Evolutionary conservation across 2,797 vertebrate species (phyloP), one percentile per base, ranked within the genome.

Genomic region (Ctenopoma multispine): DNA sequence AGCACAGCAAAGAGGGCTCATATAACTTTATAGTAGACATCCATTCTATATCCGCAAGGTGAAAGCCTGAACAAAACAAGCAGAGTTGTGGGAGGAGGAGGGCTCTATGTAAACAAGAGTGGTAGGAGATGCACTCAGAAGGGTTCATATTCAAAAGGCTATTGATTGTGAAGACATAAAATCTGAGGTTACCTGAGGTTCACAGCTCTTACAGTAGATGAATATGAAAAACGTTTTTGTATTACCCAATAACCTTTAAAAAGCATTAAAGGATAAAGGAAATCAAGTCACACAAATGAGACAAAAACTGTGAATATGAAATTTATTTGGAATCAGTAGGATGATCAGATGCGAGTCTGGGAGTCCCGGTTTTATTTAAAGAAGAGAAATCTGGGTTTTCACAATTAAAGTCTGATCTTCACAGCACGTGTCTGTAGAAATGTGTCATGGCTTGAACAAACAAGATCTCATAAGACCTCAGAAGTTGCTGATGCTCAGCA

Each of bases 21-120:
- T 79, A 78, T 82, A 85, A 80, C 82, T 76, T 81, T 74, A 86
- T 54, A 75, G 80, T 50, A 23, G 47, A 69, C 66, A 81, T 75
- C 73, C 69, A 84, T 56, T 82, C 69, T 50, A 59, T 60, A 75
- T 75, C 77, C 11, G 69, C 84, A 85, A 89, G 84, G 83, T 88
- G 82, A 89, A 84, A 77, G 74, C 60, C 70, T 66, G 69, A 77
- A 66, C 67, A 61, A 54, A 38, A 70, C 51, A 53, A 57, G 71
- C 65, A 46, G 75, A 61, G 76, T 8, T 46, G 47, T 17, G 76
- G 53, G 34, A 15, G 58, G 67, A 43, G 77, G 55, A 24, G 63
- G 66, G 59, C 55, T 51, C 20, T 49, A n/a, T 53, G 61, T 62
- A 58, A 72, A 75, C 65, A 34, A 29, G 44, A 61, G 65, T 17